Conservation (phyloP, 2,797 vertebrate species). For the Lacerta bilineata region DNA sequence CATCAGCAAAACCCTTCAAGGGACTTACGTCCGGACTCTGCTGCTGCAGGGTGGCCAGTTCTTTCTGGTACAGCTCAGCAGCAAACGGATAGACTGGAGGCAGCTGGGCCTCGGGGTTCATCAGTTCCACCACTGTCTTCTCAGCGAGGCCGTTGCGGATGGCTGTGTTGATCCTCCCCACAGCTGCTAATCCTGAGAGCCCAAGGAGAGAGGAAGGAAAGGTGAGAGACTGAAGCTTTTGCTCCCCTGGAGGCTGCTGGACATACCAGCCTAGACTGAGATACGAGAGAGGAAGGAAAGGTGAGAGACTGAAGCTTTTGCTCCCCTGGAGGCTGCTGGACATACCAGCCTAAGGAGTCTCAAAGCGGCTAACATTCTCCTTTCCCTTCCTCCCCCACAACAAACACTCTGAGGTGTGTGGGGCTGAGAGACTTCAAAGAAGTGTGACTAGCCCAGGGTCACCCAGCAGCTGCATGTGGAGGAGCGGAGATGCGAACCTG, state of each 20-base stretch:
- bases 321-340: neutral
- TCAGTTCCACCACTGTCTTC: slow-evolving; percentile 90
- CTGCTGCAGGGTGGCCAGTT: slow-evolving; percentile 92
- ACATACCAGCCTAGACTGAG: no score
- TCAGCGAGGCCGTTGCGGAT: slow-evolving; percentile 86
- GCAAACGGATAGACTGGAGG: slow-evolving; percentile 91
- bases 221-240: neutral
- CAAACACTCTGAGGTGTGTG: no score
- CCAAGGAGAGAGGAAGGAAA: neutral
- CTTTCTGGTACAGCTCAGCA: slow-evolving; percentile 94
- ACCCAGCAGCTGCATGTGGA: no score
- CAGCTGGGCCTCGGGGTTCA: slow-evolving; percentile 94
- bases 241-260: neutral
- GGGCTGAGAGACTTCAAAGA: no score
- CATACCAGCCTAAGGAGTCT: no score
- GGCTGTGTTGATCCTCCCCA: slow-evolving; percentile 90
- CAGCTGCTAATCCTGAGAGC: slow-evolving; percentile 86
- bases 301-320: neutral
- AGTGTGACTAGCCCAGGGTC: no score
- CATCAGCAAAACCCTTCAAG: rapidly evolving
- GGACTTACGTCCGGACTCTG: slow-evolving; percentile 88
- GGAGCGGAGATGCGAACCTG: no score
- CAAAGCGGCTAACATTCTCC: no score
- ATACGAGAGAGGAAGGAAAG: neutral
- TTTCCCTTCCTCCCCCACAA: no score